Evolutionary conservation across 2,797 vertebrate genomes (phyloP), one percentile per base, ranked within the genome.

Genomic region (Pipistrellus kuhlii): DNA sequence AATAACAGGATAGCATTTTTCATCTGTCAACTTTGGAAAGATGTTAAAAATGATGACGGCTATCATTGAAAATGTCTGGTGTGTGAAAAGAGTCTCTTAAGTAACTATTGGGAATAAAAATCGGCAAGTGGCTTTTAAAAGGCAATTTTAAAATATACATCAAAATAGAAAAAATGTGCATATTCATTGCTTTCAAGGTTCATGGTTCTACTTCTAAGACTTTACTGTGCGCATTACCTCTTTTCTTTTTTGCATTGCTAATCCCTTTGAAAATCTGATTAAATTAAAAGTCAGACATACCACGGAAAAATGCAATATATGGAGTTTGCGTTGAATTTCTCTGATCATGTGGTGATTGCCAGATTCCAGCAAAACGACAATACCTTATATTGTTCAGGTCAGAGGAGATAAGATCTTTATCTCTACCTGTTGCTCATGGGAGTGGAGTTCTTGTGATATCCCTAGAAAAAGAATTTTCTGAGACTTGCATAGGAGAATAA

Each of bases 231-330:
- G 20, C 27, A 30, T 0, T 25, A 17, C 55, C 12, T 64, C 32
- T 35, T 32, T 75, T 85, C 55, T 53, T 88, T 53, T 62, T 92
- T 91, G 59, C 46, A 10, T 69, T 48, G 18, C 55, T 46, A 38
- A 93, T 92, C 46, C 21, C n/a, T 82, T 89, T 68, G 82, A 85
- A 59, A 90, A 88, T 93, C 32, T 66, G 32, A 90, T 94, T 75
- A 94, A 88, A 88, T 71, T 13, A 6, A 62, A 30, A 62, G 27
- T 62, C 59, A 62, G 27, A 62, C 25, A 25, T 62, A 7, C 59
- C 14, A 30, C 13, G 13, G 27, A 62, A 6, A 62, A 15, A 62
- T 62, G 59, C 27, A 30, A 30, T 62, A 62, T 30, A 62, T 62
- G 14, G 18, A 44, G 23, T 73, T 88, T 80, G 51, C 27, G 32